phyloP scores from a whole-genome alignment of 30 jellyfish, hydroid and myxozoan genomes.

The Turritopsis rubra region DNA sequence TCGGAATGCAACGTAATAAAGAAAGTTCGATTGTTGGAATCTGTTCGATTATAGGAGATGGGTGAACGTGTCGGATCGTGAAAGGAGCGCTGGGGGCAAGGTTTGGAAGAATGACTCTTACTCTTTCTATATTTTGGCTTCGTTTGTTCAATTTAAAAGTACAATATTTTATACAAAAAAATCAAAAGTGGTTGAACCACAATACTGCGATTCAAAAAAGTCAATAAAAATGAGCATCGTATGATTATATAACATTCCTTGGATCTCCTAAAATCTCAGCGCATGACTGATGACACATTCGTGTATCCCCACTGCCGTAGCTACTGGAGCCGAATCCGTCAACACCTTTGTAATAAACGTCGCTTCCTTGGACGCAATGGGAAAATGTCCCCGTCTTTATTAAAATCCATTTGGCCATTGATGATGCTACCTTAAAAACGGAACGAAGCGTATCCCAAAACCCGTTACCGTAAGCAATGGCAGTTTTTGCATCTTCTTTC shows the following conservation, averaged over 20 bases:
- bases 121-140: too few species aligned
- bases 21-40: too few species aligned
- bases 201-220: too few species aligned
- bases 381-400: conserved; percentile 23
- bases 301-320: conserved; percentile 27
- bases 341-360: conserved; percentile 32
- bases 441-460: conserved; percentile 20
- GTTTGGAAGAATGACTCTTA: too few species aligned
- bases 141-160: too few species aligned
- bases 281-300: neutral
- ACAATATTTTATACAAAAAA: too few species aligned
- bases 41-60: too few species aligned
- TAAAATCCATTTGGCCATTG: conserved; percentile 34
- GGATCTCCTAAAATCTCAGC: conserved; percentile 28
- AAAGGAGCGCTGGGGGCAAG: too few species aligned
- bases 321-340: conserved; percentile 45
- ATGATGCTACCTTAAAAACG: conserved; percentile 26
- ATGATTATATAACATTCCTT: conserved; percentile 16
- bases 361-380: conserved; percentile 43
- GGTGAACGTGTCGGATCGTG: too few species aligned
- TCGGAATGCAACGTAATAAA: too few species aligned
- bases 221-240: too few species aligned
- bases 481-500: conserved; percentile 13
- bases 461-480: neutral
- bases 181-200: too few species aligned